A percentile compares a stretch with the other conserved stretches of the same genome.
Evolutionary conservation across 1,140 invertebrate species (phyloP).

Genomic region (Drosophila dunni): DNA sequence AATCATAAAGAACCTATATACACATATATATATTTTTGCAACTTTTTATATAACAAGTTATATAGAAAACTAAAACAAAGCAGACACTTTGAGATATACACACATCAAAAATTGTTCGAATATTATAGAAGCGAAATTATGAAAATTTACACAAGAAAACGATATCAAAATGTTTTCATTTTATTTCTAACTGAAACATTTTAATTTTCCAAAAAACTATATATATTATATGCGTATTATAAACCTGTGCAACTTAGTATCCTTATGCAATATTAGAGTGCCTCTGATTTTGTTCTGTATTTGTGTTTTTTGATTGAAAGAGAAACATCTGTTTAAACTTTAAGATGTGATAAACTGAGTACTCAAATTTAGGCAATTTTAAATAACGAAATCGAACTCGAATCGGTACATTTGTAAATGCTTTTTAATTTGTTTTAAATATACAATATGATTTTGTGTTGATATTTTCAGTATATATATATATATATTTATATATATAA

Average conservation of each 20-base stretch:
- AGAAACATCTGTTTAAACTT: constrained; percentile 68
- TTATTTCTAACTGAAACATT: constrained; percentile 9
- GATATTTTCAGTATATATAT: constrained; percentile 51
- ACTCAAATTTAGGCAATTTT: constrained; percentile 82
- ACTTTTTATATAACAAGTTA: constrained; percentile 72
- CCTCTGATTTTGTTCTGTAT: constrained; percentile 75
- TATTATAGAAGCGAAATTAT: constrained; percentile 55
- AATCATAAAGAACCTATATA: neutral
- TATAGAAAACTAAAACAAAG: constrained; percentile 56
- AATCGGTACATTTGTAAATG: constrained; percentile 68
- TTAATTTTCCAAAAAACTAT: constrained; percentile 47
- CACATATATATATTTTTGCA: constrained; percentile 78
- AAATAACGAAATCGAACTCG: constrained; percentile 18
- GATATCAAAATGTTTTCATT: constrained; percentile 36
- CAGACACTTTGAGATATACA: constrained; percentile 51
- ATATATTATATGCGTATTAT: constrained; percentile 48
- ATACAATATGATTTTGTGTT: constrained; percentile 49
- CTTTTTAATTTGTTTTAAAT: constrained; percentile 76
- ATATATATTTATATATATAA: neutral
- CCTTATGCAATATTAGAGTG: constrained; percentile 84
- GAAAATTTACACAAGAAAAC: constrained; percentile 51
- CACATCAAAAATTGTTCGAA: constrained; percentile 55
- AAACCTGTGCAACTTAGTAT: constrained; percentile 80
- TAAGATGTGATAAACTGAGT: constrained; percentile 79
- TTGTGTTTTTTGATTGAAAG: constrained; percentile 52